These are phyloP conservation scores for Diplolepis rosae DNA, from an alignment of 2,888 invertebrate species.

Conservation along the genomic window DNA sequence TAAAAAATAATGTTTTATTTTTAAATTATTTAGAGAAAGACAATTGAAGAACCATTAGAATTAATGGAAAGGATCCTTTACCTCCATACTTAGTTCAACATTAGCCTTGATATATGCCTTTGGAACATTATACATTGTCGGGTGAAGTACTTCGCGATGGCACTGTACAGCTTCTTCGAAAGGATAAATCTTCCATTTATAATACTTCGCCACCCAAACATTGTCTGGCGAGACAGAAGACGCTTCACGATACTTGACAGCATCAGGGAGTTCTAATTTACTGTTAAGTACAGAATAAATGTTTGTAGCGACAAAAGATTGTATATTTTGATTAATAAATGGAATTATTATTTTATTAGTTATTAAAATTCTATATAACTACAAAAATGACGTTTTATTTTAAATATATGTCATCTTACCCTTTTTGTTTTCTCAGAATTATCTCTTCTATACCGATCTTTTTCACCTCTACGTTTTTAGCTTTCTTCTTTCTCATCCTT, in stretches of 20 bases:
- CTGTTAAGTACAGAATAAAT: slow-evolving; percentile 61
- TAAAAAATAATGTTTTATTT: slow-evolving; percentile 22
- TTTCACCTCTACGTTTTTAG: slow-evolving; percentile 76
- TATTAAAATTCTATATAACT: too few species aligned
- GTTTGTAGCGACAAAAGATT: too few species aligned
- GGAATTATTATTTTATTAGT: too few species aligned
- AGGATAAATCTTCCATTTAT: slow-evolving; percentile 78
- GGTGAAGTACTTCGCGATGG: slow-evolving; percentile 88
- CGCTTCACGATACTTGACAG: slow-evolving; percentile 79
- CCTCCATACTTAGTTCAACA: slow-evolving; percentile 88
- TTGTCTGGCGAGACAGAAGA: slow-evolving; percentile 78
- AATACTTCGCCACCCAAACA: slow-evolving; percentile 78
- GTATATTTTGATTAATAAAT: too few species aligned
- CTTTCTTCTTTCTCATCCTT: slow-evolving; percentile 82
- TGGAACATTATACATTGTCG: slow-evolving; percentile 86
- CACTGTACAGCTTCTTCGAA: slow-evolving; percentile 85
- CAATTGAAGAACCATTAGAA: not conserved
- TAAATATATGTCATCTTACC: too few species aligned
- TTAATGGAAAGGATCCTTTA: slow-evolving; percentile 52
- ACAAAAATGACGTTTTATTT: not conserved
- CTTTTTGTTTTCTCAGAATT: not conserved
- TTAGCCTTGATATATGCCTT: slow-evolving; percentile 81
- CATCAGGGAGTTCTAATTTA: slow-evolving; percentile 71
- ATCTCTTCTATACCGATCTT: slow-evolving; percentile 75
- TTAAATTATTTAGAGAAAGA: not conserved